phyloP scores from a whole-genome alignment of 2,888 invertebrate species.

The Diarsia mendica region DNA sequence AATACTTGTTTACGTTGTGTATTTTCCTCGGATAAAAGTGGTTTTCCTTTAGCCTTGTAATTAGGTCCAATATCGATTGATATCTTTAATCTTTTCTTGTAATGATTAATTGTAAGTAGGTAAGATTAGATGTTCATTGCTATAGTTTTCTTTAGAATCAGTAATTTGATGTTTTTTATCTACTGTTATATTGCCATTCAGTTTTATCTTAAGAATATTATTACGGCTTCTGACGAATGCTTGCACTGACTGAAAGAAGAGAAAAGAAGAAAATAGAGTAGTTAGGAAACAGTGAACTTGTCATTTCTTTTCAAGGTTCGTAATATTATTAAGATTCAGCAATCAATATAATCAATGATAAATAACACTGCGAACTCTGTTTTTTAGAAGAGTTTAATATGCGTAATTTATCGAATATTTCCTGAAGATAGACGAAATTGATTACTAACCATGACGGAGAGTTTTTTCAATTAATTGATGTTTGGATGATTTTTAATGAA shows the following conservation, averaged over 20 bases:
- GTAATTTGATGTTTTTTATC: not conserved
- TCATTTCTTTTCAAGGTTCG: no score
- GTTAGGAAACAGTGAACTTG: no score
- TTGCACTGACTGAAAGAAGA: not conserved
- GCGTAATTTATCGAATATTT: not conserved
- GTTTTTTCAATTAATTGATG: not conserved
- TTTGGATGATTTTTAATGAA: not conserved
- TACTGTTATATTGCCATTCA: constrained; percentile 10
- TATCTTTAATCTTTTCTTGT: constrained; percentile 20
- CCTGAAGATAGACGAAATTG: not conserved
- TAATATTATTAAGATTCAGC: no score
- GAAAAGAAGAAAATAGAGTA: no score
- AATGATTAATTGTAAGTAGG: not conserved
- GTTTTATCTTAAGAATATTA: not conserved
- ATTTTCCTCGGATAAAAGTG: not conserved
- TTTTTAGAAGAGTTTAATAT: not conserved
- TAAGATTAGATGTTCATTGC: constrained; percentile 14
- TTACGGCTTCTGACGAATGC: not conserved
- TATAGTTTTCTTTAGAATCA: constrained; percentile 3
- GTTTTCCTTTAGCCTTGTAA: not conserved
- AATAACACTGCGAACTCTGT: not conserved
- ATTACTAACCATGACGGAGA: not conserved
- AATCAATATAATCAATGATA: not conserved
- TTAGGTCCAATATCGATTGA: constrained; percentile 8
- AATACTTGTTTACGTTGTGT: not conserved